Evolutionary conservation across 2,113 vertebrate genomes (phyloP), one percentile per base, ranked within the genome.

Genomic region (Burhinus oedicnemus): DNA sequence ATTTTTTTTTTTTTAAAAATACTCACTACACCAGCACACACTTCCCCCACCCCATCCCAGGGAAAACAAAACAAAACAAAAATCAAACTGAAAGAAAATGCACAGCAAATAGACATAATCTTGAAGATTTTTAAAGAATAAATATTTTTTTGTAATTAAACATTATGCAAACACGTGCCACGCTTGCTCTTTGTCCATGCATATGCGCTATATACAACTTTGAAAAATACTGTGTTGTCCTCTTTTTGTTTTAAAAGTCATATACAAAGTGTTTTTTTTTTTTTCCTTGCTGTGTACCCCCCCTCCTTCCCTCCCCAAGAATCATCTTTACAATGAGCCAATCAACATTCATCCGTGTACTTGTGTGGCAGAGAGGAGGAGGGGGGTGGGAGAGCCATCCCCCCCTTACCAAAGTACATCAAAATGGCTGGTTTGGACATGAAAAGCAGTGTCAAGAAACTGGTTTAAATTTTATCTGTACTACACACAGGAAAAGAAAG

Each of bases 171-270:
- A 99, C 99, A 99, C 99, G 99, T 99, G 99, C 99, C 99, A 99
- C 99, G 98, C 99, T 99, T 99, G 99, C 98, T 98, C 98, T 99
- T 99, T 98, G 98, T 99, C 98, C 99, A 99, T 99, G 99, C 99
- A 99, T 99, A 99, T 99, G 99, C 98, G 97, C 99, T 99, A 99
- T 99, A 99, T 99, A 99, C 99, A 99, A 99, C 99, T 98, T 99
- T 99, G 98, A 99, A 99, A 99, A 99, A 99, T 99, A 99, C 98
- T 98, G 98, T 98, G 98, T 98, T 98, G 98, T 99, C 97, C 97
- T 98, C 97, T 98, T 98, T 98, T 98, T 97, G 98, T 97, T 98
- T 98, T 98, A 98, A 98, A 98, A 98, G 98, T 98, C 98, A 98
- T 98, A 98, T 99, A 99, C 98, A 99, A 98, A 99, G 98, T 7